Base-by-base conservation (phyloP, 2,113 vertebrate species). In the Osmerus eperlanus region DNA sequence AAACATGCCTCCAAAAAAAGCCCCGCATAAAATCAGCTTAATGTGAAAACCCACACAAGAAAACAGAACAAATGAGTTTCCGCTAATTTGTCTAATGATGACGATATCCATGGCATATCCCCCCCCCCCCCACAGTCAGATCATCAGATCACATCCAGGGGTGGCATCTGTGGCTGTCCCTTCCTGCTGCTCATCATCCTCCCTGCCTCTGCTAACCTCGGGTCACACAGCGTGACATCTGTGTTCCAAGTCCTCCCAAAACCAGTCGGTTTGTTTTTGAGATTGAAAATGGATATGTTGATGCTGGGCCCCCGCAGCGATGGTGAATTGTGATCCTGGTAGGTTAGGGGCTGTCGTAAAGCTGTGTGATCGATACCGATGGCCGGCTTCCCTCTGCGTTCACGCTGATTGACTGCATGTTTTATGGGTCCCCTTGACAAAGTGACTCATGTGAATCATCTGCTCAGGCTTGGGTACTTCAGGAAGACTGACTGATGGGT, bases 21-120 rank as follows among this genome's bases (percentile, higher is more conserved):
- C 81, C 73, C 56, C 23, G 59, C 14, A 7, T 76, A 71, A 79
- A 83, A 86, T 81, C 77, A 69, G 75, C 70, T 84, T 86, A 86
- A 80, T 77, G 65, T 68, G 67, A 72, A 32, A 65, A 75, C 69
- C 65, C 59, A 74, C 58, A 69, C 74, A 71, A 68, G 75, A 71
- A 76, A 85, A 78, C 74, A 75, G 53, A 77, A 64, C 56, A 71
- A 51, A 47, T 53, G n/a, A 4, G 65, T 67, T 15, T 78, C 16
- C 18, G 53, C 0, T 81, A 76, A 83, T 73, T 65, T 18, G 18
- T 13, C 74, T 79, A 84, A 79, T 81, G 69, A 83, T 5, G 15
- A 60, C 71, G 14, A 85, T 79, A 80, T n/a, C n/a, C n/a, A n/a
- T n/a, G n/a, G n/a, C n/a, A n/a, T n/a, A n/a, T n/a, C n/a, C 53